Evolutionary conservation across 2,888 invertebrate species (phyloP).

Genomic region (Drosophila nr. perissopoda): DNA sequence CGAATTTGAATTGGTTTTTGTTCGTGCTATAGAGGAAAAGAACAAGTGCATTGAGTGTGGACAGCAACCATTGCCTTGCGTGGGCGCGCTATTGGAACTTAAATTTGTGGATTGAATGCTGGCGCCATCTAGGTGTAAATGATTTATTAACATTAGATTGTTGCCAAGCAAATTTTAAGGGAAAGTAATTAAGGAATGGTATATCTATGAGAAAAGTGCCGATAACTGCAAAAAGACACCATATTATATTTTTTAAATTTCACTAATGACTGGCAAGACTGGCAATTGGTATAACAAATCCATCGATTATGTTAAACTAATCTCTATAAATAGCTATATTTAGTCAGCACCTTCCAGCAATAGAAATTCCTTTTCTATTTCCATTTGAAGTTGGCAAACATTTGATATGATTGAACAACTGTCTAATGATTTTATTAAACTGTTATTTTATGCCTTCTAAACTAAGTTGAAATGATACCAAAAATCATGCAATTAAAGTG

Average conservation of each 20-base stretch:
- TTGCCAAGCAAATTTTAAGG: neutral
- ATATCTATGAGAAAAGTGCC: neutral
- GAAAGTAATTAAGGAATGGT: neutral
- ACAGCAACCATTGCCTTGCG: neutral
- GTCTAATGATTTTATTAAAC: neutral
- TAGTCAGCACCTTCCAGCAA: neutral
- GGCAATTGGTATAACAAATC: neutral
- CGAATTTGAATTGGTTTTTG: constrained; percentile 8
- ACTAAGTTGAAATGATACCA: neutral
- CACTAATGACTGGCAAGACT: neutral
- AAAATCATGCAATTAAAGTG: constrained; percentile 20
- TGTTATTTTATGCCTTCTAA: neutral
- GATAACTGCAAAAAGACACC: neutral
- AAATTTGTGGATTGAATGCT: neutral
- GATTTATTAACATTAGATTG: neutral
- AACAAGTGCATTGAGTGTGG: neutral
- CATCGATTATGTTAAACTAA: neutral
- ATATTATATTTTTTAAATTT: neutral
- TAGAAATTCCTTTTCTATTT: neutral
- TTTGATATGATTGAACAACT: neutral
- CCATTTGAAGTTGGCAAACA: neutral
- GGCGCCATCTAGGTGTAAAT: constrained; percentile 30
- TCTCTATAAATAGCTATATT: neutral
- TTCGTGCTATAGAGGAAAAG: neutral
- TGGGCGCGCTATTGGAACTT: neutral